Conservation (phyloP, 1,140 invertebrate species). For the Eupristina koningsbergeri region DNA sequence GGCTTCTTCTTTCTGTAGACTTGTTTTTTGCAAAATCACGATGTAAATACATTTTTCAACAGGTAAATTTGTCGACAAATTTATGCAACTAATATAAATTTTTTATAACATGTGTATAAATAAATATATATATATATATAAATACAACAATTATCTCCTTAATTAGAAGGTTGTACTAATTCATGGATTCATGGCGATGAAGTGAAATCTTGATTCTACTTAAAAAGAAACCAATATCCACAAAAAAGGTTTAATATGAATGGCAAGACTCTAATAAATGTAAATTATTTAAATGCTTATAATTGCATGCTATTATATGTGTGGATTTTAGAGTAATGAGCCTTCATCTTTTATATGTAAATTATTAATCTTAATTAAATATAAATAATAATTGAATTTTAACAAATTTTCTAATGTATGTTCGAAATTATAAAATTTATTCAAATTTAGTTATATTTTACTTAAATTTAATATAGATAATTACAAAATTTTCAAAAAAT, state of each 20-base stretch:
- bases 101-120: not conserved
- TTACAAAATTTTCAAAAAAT: too few species aligned
- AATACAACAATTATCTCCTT: not conserved
- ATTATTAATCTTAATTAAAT: too few species aligned
- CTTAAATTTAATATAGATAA: too few species aligned
- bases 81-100: not conserved
- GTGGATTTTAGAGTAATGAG: too few species aligned
- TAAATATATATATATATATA: not conserved
- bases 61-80: constrained; percentile 4
- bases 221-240: constrained; percentile 25
- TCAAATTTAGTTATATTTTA: too few species aligned
- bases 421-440: too few species aligned
- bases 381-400: not conserved
- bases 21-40: constrained; percentile 17
- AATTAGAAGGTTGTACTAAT: not conserved
- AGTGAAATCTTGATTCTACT: not conserved
- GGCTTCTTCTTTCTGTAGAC: constrained; percentile 10
- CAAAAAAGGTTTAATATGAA: constrained; percentile 5
- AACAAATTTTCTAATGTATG: too few species aligned
- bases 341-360: too few species aligned
- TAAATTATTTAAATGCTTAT: not conserved
- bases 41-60: constrained; percentile 34
- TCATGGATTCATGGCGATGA: not conserved
- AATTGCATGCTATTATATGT: not conserved
- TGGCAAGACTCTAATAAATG: not conserved